A percentile compares a stretch with the other conserved stretches of the same genome.
These are phyloP conservation scores for Erinaceus europaeus DNA, from an alignment of 2,113 vertebrate species.

Conservation along the genomic window DNA sequence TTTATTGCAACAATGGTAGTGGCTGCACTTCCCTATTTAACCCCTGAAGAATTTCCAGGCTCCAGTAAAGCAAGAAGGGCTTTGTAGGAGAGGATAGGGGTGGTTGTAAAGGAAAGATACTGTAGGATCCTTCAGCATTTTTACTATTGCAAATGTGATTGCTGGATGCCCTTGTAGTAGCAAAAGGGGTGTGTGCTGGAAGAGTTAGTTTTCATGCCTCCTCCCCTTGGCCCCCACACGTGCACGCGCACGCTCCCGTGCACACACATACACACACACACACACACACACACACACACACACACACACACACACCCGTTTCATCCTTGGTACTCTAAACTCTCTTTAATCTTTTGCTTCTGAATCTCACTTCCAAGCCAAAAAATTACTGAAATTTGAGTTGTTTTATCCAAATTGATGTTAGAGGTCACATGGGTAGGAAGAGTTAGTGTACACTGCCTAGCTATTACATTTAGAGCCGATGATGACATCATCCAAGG, in stretches of 20 bases:
- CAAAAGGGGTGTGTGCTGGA: conserved; percentile 86
- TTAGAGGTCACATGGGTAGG: conserved; percentile 81
- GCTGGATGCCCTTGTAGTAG: conserved; percentile 88
- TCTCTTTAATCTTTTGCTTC: conserved; percentile 60
- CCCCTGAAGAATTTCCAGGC: conserved; percentile 72
- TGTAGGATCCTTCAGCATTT: conserved; percentile 80
- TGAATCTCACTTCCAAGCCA: conserved; percentile 47
- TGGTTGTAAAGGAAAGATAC: conserved; percentile 53
- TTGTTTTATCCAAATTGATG: conserved; percentile 64
- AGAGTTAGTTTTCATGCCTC: conserved; percentile 82
- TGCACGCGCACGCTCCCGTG: conserved; percentile 52
- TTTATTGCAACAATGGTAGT: conserved; percentile 79
- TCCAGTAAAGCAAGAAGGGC: conserved; percentile 60
- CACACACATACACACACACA: conserved; percentile 24
- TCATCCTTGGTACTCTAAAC: conserved; percentile 62
- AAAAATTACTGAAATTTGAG: conserved; percentile 55
- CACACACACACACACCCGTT: conserved; percentile 19
- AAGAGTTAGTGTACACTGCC: conserved; percentile 77
- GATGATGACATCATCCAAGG: conserved; percentile 86
- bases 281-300: conserved; percentile 37
- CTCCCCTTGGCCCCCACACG: conserved; percentile 76
- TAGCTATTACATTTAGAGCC: conserved; percentile 80
- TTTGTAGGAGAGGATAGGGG: conserved; percentile 58
- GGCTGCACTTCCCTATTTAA: conserved; percentile 76
- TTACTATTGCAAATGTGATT: conserved; percentile 87